Conservation (phyloP, 2,888 invertebrate species). For the Penaeus monodon region DNA sequence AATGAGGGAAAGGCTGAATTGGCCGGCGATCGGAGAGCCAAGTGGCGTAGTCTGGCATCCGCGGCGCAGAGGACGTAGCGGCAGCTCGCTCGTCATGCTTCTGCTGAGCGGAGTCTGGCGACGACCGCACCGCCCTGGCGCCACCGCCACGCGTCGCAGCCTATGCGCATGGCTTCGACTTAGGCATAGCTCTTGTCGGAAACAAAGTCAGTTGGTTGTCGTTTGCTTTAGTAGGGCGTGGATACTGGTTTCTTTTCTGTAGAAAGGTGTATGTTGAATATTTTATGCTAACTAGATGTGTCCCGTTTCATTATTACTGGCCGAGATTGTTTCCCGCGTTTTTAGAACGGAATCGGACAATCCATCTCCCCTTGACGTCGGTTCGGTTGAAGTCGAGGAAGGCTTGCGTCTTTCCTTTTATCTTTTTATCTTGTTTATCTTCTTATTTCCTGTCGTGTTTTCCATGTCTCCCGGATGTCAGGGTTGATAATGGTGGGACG, state of each 20-base stretch:
- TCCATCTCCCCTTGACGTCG: constrained; percentile 44
- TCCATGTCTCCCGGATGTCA: constrained; percentile 42
- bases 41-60: constrained; percentile 1
- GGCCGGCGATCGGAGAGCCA: neutral
- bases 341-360: constrained; percentile 22
- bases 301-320: too few species aligned
- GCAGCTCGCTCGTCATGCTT: constrained; percentile 43
- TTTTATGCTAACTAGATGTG: too few species aligned
- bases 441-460: constrained; percentile 49
- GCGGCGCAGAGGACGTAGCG: neutral
- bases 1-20: neutral
- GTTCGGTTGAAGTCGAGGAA: constrained; percentile 49
- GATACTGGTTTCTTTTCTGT: too few species aligned
- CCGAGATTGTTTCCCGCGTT: too few species aligned
- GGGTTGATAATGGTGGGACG: neutral
- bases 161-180: constrained; percentile 27
- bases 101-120: constrained; percentile 47
- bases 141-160: constrained; percentile 23
- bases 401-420: constrained; percentile 45
- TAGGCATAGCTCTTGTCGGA: neutral
- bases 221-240: too few species aligned
- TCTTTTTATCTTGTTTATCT: constrained; percentile 55
- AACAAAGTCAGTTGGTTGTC: too few species aligned
- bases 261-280: too few species aligned
- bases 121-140: constrained; percentile 47